These are phyloP conservation scores for Heliconius ismenius DNA, from an alignment of 2,888 invertebrate genomes.

Conservation along the genomic window DNA sequence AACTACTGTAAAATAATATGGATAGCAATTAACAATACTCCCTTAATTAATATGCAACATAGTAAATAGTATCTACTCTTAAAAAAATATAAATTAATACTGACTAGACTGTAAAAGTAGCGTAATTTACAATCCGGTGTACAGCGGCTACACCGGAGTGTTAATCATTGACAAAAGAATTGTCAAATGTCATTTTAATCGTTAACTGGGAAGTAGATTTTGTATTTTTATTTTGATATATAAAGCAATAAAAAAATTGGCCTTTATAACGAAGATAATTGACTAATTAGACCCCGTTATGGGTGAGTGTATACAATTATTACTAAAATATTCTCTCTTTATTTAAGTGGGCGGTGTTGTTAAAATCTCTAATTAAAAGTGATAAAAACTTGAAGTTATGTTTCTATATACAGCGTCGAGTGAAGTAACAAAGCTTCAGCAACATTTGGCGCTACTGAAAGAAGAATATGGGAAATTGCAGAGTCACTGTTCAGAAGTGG, in stretches of 20 bases:
- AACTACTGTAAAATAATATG: too few species aligned
- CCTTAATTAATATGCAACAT: too few species aligned
- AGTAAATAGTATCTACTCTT: too few species aligned
- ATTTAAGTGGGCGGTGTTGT: constrained; percentile 42
- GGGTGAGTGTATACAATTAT: constrained; percentile 66
- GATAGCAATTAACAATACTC: too few species aligned
- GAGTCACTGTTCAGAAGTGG: constrained; percentile 89
- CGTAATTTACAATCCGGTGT: too few species aligned
- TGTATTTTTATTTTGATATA: constrained; percentile 44
- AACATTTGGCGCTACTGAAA: constrained; percentile 91
- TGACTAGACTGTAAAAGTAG: too few species aligned
- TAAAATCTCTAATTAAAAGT: constrained; percentile 63
- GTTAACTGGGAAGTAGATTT: constrained; percentile 48
- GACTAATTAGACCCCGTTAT: constrained; percentile 59
- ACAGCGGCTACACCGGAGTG: background rate
- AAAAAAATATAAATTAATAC: too few species aligned
- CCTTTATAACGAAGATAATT: constrained; percentile 46
- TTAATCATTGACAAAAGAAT: constrained; percentile 11
- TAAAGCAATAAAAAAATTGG: constrained; percentile 22
- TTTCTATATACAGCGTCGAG: constrained; percentile 74
- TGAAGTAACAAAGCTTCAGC: constrained; percentile 87
- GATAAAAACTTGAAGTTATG: constrained; percentile 54
- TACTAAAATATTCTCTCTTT: constrained; percentile 50
- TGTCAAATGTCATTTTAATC: constrained; percentile 52
- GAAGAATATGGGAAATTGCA: constrained; percentile 96